These are phyloP conservation scores for Drosophila willistoni DNA, from an alignment of 1,140 invertebrate species.

Conservation along the genomic window DNA sequence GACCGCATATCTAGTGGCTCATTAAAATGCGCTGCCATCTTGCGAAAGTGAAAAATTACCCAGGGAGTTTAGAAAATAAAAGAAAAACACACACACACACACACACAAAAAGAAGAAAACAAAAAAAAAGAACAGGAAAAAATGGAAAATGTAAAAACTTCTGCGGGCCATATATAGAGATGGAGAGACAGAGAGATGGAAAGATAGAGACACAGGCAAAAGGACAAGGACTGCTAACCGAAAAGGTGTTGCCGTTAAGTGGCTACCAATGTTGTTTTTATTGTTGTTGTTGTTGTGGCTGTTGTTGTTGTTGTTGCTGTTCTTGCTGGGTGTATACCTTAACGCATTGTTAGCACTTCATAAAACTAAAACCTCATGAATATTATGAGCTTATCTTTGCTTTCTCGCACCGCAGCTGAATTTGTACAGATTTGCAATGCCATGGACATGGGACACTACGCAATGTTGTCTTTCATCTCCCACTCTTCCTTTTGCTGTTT, in stretches of 20 bases:
- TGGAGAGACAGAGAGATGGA: neutral
- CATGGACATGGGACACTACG: slow-evolving; percentile 11
- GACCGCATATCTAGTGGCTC: slow-evolving; percentile 59
- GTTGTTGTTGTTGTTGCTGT: neutral
- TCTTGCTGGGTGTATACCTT: slow-evolving; percentile 34
- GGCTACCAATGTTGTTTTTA: slow-evolving; percentile 29
- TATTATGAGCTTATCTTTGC: slow-evolving; percentile 67
- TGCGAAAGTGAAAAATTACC: slow-evolving; percentile 81
- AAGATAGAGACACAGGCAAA: neutral
- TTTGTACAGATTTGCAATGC: slow-evolving; percentile 56
- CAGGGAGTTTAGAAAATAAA: slow-evolving; percentile 32
- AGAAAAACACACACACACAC: slow-evolving; percentile 18
- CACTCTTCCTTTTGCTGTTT: neutral
- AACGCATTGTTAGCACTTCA: slow-evolving; percentile 79
- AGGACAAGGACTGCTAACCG: neutral
- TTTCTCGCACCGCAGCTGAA: slow-evolving; percentile 29
- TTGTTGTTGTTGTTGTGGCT: slow-evolving; percentile 34
- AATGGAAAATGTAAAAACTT: slow-evolving; percentile 59
- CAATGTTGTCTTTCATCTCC: neutral
- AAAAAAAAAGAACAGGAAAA: neutral
- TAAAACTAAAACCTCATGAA: slow-evolving; percentile 76
- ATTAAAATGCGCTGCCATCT: slow-evolving; percentile 81
- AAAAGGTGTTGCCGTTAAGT: slow-evolving; percentile 61
- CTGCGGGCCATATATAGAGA: slow-evolving; percentile 39
- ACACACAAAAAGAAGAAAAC: slow-evolving; percentile 13